Evolutionary conservation across 2,888 invertebrate species (phyloP).

Genomic region (Trichopoda pennipes): DNA sequence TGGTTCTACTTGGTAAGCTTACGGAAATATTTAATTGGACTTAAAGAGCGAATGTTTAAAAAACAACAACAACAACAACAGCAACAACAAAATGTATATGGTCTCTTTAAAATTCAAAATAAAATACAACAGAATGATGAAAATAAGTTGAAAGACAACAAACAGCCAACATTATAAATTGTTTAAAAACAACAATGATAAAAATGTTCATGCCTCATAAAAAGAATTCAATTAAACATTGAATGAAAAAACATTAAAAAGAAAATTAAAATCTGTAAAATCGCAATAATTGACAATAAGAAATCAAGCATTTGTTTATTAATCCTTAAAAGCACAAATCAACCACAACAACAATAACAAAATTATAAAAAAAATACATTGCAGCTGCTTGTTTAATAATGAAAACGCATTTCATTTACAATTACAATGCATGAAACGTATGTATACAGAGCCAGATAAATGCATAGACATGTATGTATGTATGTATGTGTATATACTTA

Average conservation of each 20-base stretch:
- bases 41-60: neutral
- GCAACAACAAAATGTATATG: slow-evolving; percentile 34
- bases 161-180: slow-evolving; percentile 51
- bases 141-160: slow-evolving; percentile 17
- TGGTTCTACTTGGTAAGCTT: slow-evolving; percentile 44
- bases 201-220: slow-evolving; percentile 41
- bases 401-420: slow-evolving; percentile 53
- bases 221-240: slow-evolving; percentile 57
- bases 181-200: slow-evolving; percentile 45
- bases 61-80: slow-evolving; percentile 14
- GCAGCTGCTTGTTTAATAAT: slow-evolving; percentile 56
- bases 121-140: neutral
- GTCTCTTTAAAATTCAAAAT: slow-evolving; percentile 28
- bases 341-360: slow-evolving; percentile 36
- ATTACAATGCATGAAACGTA: slow-evolving; percentile 21
- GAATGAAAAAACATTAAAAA: slow-evolving; percentile 10
- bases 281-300: slow-evolving; percentile 52
- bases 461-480: neutral
- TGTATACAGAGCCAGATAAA: neutral
- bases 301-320: slow-evolving; percentile 60
- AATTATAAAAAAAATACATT: slow-evolving; percentile 5
- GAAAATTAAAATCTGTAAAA: slow-evolving; percentile 50
- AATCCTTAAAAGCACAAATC: slow-evolving; percentile 49
- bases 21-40: slow-evolving; percentile 53
- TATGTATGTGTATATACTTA: neutral